Percentiles rank a stretch among this genome's conserved stretches.
Conservation (phyloP, 2,888 invertebrate genomes). For the Octonoba sinensis region DNA sequence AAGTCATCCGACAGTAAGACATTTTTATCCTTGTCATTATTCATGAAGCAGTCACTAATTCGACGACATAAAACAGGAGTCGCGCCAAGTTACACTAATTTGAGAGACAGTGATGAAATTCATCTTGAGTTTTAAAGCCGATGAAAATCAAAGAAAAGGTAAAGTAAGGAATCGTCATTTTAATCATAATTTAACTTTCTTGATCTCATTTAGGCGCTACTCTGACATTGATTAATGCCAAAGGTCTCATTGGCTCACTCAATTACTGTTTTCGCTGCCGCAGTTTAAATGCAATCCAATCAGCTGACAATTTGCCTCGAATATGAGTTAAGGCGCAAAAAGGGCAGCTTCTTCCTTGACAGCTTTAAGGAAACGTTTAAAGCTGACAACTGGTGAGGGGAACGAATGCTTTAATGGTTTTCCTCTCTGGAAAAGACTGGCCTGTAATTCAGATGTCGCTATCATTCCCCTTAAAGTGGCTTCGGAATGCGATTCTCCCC, state of each 20-base stretch:
- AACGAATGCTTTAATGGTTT: slow-evolving; percentile 46
- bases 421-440: slow-evolving; percentile 25
- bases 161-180: slow-evolving; percentile 49
- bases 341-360: slow-evolving; percentile 9
- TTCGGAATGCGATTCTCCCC: slow-evolving; percentile 43
- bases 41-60: slow-evolving; percentile 53
- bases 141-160: slow-evolving; percentile 25
- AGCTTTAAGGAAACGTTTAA: slow-evolving; percentile 15
- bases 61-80: slow-evolving; percentile 58
- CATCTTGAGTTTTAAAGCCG: slow-evolving; percentile 56
- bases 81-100: slow-evolving; percentile 58
- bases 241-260: slow-evolving; percentile 59
- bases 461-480: slow-evolving; percentile 38
- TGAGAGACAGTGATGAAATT: slow-evolving; percentile 64
- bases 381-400: not conserved
- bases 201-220: slow-evolving; percentile 60
- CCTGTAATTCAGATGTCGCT: slow-evolving; percentile 32
- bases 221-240: slow-evolving; percentile 63
- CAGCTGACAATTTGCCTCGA: slow-evolving; percentile 45
- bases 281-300: slow-evolving; percentile 53
- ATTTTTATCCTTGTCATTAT: slow-evolving; percentile 58
- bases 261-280: slow-evolving; percentile 49
- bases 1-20: slow-evolving; percentile 7
- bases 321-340: slow-evolving; percentile 22
- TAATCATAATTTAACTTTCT: slow-evolving; percentile 63